These are phyloP conservation scores for Plagiodera versicolora DNA, from an alignment of 2,888 invertebrate species.

Conservation along the genomic window DNA sequence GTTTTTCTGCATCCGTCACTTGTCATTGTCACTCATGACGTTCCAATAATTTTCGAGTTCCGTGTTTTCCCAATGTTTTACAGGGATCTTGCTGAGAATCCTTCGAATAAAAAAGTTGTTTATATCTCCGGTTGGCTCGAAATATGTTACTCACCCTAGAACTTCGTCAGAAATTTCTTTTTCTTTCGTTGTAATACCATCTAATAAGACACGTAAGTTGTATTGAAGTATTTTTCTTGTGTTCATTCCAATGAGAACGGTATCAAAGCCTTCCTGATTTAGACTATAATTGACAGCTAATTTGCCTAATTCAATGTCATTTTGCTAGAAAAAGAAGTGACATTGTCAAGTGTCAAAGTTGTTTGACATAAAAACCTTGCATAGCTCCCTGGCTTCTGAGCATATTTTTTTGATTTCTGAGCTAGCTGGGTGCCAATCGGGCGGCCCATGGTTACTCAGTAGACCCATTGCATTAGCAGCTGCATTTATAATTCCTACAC, in stretches of 20 bases:
- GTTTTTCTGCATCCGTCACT: conserved; percentile 17
- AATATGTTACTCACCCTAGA: conserved; percentile 38
- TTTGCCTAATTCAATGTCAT: conserved; percentile 69
- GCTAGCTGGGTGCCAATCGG: conserved; percentile 79
- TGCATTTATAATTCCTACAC: conserved; percentile 82
- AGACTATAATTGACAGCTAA: conserved; percentile 70
- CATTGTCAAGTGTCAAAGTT: too few relatives aligned
- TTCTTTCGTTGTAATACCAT: conserved; percentile 70
- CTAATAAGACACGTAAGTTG: conserved; percentile 66
- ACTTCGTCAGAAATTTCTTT: conserved; percentile 57
- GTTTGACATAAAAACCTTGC: conserved; percentile 60
- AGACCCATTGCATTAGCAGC: conserved; percentile 82
- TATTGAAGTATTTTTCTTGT: conserved; percentile 62
- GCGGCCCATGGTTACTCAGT: conserved; percentile 73
- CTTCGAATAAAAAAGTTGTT: conserved; percentile 45
- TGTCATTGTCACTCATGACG: conserved; percentile 27
- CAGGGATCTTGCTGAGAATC: conserved; percentile 55
- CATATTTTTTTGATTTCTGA: conserved; percentile 65
- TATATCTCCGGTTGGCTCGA: neutral
- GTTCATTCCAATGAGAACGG: conserved; percentile 78
- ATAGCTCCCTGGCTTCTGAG: conserved; percentile 64
- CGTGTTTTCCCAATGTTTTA: conserved; percentile 66
- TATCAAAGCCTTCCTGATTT: conserved; percentile 64
- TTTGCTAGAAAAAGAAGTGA: conserved; percentile 55
- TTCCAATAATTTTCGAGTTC: conserved; percentile 55